Evolutionary conservation across 2,797 vertebrate species (phyloP).

Genomic region (Aplochiton taeniatus): DNA sequence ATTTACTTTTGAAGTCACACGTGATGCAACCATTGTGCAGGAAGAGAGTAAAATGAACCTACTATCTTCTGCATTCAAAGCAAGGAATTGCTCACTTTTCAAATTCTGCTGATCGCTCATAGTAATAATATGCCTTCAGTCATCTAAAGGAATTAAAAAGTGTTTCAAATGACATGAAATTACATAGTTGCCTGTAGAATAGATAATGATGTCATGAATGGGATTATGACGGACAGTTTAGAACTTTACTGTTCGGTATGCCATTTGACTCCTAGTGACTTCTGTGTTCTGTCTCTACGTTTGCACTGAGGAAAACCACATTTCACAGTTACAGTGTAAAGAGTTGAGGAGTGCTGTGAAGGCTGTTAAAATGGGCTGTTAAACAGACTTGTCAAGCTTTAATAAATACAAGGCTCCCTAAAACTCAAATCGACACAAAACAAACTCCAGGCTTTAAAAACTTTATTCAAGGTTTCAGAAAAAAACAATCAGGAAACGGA

Average conservation of each 20-base stretch:
- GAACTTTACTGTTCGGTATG: too few species aligned
- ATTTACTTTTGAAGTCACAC: not conserved
- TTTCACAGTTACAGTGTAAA: too few species aligned
- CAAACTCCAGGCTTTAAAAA: conserved; percentile 17
- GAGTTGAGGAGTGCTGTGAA: too few species aligned
- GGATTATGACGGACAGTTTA: not conserved
- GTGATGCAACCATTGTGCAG: not conserved
- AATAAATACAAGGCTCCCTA: not conserved
- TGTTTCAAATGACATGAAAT: not conserved
- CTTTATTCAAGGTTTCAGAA: conserved; percentile 44
- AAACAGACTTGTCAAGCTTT: not conserved
- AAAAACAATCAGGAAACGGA: conserved; percentile 6
- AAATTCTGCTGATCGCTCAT: conserved; percentile 2
- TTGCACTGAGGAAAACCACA: too few species aligned
- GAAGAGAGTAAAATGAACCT: not conserved
- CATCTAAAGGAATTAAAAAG: not conserved
- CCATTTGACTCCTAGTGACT: too few species aligned
- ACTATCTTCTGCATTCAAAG: not conserved
- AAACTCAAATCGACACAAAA: not conserved
- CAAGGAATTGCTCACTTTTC: not conserved
- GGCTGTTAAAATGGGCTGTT: too few species aligned
- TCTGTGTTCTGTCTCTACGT: not conserved
- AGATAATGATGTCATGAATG: not conserved
- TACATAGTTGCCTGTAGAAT: not conserved
- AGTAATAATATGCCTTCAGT: not conserved